These are phyloP conservation scores for Platerodrilus igneus DNA, from an alignment of 2,888 invertebrate species.

Conservation along the genomic window DNA sequence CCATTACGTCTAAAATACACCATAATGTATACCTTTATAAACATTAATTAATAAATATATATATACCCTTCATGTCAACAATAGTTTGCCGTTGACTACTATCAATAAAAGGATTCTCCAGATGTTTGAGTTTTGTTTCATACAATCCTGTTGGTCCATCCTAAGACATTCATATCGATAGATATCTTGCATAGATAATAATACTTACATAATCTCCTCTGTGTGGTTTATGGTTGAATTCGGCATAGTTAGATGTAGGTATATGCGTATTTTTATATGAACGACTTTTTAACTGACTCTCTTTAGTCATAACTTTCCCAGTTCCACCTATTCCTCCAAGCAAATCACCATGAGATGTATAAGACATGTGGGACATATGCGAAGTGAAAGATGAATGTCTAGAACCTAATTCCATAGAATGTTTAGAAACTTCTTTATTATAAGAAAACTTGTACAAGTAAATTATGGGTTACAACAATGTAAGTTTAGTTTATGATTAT, in stretches of 20 bases:
- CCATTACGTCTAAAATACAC: slow-evolving; percentile 80
- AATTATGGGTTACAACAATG: background rate
- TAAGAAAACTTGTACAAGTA: background rate
- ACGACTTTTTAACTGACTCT: slow-evolving; percentile 73
- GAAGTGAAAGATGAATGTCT: slow-evolving; percentile 94
- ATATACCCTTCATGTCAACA: slow-evolving; percentile 77
- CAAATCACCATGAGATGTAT: slow-evolving; percentile 90
- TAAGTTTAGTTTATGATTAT: background rate
- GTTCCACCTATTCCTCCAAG: slow-evolving; percentile 64
- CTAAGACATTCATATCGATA: too few relatives aligned
- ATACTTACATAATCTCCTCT: slow-evolving; percentile 66
- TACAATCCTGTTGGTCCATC: slow-evolving; percentile 77
- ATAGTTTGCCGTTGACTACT: slow-evolving; percentile 80
- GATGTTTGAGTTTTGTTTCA: slow-evolving; percentile 77
- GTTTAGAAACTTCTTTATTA: background rate
- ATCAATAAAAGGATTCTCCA: slow-evolving; percentile 91
- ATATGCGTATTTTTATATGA: slow-evolving; percentile 64
- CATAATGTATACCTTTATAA: background rate
- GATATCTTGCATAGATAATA: background rate
- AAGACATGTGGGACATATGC: slow-evolving; percentile 88
- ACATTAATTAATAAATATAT: too few relatives aligned
- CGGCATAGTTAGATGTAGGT: slow-evolving; percentile 53
- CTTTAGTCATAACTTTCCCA: slow-evolving; percentile 72
- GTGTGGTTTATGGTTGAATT: slow-evolving; percentile 61
- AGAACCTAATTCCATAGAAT: slow-evolving; percentile 56